These are phyloP conservation scores for Smittia aterrima DNA, from an alignment of 2,888 invertebrate genomes.

Conservation along the genomic window DNA sequence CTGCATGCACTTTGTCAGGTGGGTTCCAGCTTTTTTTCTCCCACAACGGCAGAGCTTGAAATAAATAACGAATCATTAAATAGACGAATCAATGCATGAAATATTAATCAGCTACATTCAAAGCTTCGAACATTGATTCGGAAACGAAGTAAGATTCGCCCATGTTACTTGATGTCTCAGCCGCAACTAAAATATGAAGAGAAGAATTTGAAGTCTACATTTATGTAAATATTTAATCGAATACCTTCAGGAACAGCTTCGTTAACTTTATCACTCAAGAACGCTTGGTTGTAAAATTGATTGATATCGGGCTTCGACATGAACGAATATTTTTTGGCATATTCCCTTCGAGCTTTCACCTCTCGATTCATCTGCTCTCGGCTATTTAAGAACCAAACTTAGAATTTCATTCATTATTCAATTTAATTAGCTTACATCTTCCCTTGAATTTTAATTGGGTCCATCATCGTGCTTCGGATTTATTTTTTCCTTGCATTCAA, in stretches of 20 bases:
- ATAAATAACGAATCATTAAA: background rate
- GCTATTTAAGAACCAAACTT: background rate
- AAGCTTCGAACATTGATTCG: background rate
- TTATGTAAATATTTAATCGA: background rate
- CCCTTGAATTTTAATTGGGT: background rate
- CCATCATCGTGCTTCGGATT: background rate
- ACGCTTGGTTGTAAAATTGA: conserved; percentile 10
- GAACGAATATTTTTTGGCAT: conserved; percentile 16
- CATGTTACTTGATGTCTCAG: background rate
- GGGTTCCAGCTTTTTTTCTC: conserved; percentile 21
- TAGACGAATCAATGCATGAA: background rate
- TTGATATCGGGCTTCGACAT: conserved; percentile 25
- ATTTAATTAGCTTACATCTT: background rate
- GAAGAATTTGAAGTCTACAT: no score
- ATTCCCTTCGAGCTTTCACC: conserved; percentile 12
- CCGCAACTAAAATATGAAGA: background rate
- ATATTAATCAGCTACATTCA: conserved; percentile 10
- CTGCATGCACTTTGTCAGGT: conserved; percentile 33
- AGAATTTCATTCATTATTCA: background rate
- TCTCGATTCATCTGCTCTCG: conserved; percentile 37
- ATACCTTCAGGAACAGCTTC: conserved; percentile 4
- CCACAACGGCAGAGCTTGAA: conserved; percentile 28
- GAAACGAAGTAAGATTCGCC: conserved; percentile 30
- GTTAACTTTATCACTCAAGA: background rate
- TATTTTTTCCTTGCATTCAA: no score